Percentiles rank a stretch among this genome's conserved stretches.
Evolutionary conservation across 2,888 invertebrate species (phyloP).

Genomic region (Eucriotettix oculatus): DNA sequence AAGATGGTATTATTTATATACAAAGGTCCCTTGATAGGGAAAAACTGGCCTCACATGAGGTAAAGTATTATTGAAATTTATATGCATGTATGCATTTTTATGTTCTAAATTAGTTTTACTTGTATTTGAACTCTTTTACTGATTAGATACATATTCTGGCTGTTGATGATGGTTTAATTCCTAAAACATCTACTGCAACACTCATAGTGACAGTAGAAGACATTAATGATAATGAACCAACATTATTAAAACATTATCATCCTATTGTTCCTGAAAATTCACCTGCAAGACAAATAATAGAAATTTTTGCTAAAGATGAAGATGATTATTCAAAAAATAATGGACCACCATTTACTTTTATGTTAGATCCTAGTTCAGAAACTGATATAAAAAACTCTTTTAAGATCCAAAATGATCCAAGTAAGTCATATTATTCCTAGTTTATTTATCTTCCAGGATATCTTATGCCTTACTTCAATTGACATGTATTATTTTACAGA

Average conservation of each 20-base stretch:
- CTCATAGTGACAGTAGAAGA: constrained; percentile 29
- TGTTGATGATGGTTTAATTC: constrained; percentile 28
- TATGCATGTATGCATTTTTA: background rate
- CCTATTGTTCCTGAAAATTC: constrained; percentile 33
- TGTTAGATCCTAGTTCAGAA: constrained; percentile 28
- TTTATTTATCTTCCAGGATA: too few relatives aligned
- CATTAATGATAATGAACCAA: constrained; percentile 30
- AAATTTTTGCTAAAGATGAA: constrained; percentile 27
- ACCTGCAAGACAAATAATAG: constrained; percentile 27
- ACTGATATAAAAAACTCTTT: constrained; percentile 31
- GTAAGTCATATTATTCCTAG: constrained; percentile 32
- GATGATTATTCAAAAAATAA: constrained; percentile 28
- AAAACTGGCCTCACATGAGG: background rate
- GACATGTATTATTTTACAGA: too few relatives aligned
- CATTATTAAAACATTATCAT: constrained; percentile 26
- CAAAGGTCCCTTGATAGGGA: constrained; percentile 5
- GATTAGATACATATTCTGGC: constrained; percentile 29
- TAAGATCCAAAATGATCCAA: constrained; percentile 33
- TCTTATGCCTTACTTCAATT: too few relatives aligned
- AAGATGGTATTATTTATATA: constrained; percentile 20
- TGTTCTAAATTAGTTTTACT: background rate
- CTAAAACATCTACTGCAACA: constrained; percentile 30
- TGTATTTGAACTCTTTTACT: background rate
- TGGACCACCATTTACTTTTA: constrained; percentile 34
- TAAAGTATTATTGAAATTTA: background rate